Base-by-base conservation (phyloP, 1,140 invertebrate species). In the Drosophila malerkotliana region DNA sequence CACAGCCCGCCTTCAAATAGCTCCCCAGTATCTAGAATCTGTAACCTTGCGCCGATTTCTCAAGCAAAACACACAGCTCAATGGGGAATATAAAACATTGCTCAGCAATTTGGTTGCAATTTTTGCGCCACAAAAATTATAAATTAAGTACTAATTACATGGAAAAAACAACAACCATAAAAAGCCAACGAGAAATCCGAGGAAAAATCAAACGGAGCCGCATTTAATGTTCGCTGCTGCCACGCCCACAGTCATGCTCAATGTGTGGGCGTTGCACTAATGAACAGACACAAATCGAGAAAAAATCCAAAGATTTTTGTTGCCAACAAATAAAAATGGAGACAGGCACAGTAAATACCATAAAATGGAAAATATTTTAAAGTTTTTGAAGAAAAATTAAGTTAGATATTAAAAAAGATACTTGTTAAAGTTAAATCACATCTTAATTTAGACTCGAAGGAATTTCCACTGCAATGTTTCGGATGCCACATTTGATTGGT, bases 61-160 rank as follows among this genome's bases (percentile, higher is more conserved):
- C 72, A 51, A 54, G 60, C 57, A 62, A 62, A 72, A 72, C 44
- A 72, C 44, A 54, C 26, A 34, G 9, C 21, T 47, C 15, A 21
- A 47, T 44, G 44, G 15, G 44, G 44, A 47, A 44, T 44, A 44
- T 6, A 62, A 47, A 62, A 68, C 77, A 83, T 79, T 64, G 76
- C 76, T 37, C 7, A 47, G 77, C 59, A 79, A 80, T 80, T 78
- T 69, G 69, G 62, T n/a, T 87, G 60, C 74, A 78, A 72, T 84
- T 80, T 82, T 78, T 61, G 61, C 76, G 66, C 61, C 54, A 71
- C 63, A 72, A 81, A 78, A 79, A 83, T 87, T 87, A 87, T 85
- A 85, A 85, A 85, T 85, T 85, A 85, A 85, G 78, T 82, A 87
- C 78, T 85, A 85, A 85, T 85, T 87, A 85, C 77, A 87, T 87